These are phyloP conservation scores for Blastobasis lacticolella DNA, from an alignment of 2,888 invertebrate species.

Conservation along the genomic window DNA sequence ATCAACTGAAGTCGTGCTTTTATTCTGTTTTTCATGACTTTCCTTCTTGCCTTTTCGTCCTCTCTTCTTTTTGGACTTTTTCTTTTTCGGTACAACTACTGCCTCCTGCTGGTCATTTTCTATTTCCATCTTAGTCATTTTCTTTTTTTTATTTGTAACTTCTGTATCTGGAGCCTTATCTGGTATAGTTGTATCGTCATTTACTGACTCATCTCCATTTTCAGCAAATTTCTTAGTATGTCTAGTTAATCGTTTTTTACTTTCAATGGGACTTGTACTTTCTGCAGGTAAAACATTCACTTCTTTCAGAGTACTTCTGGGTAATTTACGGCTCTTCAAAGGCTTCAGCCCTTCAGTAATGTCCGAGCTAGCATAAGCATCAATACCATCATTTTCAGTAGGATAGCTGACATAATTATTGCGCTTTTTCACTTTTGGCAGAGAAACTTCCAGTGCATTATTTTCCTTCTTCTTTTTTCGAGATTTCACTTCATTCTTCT, in stretches of 20 bases:
- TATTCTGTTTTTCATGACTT: conserved; percentile 20
- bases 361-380: neutral
- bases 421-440: conserved; percentile 34
- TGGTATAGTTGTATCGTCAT: neutral
- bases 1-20: conserved; percentile 37
- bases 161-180: conserved; percentile 9
- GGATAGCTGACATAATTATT: conserved; percentile 51
- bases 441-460: conserved; percentile 12
- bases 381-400: conserved; percentile 29
- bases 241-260: conserved; percentile 32
- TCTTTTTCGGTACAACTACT: conserved; percentile 4
- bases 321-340: conserved; percentile 20
- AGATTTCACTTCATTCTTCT: conserved; percentile 39
- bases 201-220: conserved; percentile 9
- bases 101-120: conserved; percentile 2
- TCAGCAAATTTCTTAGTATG: conserved; percentile 29
- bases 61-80: conserved; percentile 31
- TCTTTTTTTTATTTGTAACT: conserved; percentile 5
- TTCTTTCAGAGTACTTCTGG: conserved; percentile 39
- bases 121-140: conserved; percentile 5
- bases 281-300: neutral
- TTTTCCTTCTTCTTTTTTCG: conserved; percentile 38
- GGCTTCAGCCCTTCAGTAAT: conserved; percentile 13
- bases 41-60: conserved; percentile 15
- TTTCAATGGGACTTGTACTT: neutral